Base-by-base conservation (phyloP, 2,888 invertebrate genomes). In the Oxytorus armatus region DNA sequence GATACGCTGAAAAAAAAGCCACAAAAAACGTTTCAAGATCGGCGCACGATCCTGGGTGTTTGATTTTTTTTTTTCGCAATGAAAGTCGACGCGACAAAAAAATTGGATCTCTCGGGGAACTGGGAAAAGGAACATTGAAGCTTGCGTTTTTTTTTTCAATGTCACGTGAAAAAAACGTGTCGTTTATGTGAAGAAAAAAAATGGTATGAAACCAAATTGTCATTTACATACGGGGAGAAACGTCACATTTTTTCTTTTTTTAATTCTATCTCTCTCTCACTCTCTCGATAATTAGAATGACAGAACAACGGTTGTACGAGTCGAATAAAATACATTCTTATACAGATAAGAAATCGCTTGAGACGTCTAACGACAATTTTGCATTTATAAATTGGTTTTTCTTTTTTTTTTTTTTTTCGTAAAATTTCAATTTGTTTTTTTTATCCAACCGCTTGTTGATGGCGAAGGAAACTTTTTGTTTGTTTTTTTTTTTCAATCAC, bases 131-230 rank as follows among this genome's bases (percentile, higher is more conserved):
- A n/a, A n/a, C n/a, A n/a, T n/a, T n/a, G n/a, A 33, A 18, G 69
- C 44, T 65, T 63, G 39, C 57, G 51, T n/a, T n/a, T n/a, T 16
- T 79, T 70, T 29, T 47, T 16, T 72, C 33, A 8, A 36, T 44
- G 44, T 57, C 39, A 44, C 47, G 16, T 47, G 33, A 49, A 23
- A 53, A 70, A 65, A 53, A 55, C 21, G 53, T 59, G 57, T 55
- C 51, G 59, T 79, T 59, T 79, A 72, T 76, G 66, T 59, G 61
- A 55, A 53, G n/a, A 61, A 39, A 69, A 21, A 66, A 81, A 70
- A 77, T 81, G 82, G 82, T 83, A 83, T 83, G 82, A 83, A 83
- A 79, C 82, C 82, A 83, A 51, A 76, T 82, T 79, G 49, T 70
- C 73, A 63, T 74, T 66, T 23, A 51, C 65, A 44, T 39, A 53